Base-by-base conservation (phyloP, 2,113 vertebrate genomes). In the Poeciliopsis occidentalis region DNA sequence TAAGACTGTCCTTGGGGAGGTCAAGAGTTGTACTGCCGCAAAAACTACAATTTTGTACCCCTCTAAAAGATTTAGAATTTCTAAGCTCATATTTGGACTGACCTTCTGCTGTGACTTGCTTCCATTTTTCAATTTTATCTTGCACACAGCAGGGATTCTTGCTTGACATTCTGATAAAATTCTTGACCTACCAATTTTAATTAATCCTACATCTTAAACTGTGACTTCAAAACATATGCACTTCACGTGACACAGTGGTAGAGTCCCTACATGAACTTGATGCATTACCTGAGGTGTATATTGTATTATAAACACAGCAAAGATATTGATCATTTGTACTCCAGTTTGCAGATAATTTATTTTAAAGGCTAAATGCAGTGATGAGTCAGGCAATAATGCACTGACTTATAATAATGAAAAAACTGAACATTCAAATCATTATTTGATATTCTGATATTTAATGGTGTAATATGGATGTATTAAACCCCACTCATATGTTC, bases 21-120 rank as follows among this genome's bases (percentile, higher is more conserved):
- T 17, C 29, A 78, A 76, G 83, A 76, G 69, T 74, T 64, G 51
- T 72, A 74, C 73, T 80, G 87, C 92, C 82, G 72, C 0, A 27
- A 37, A 76, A 47, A 87, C 69, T 87, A 75, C 66, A 61, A 86
- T 54, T 65, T 81, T 76, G 31, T 71, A 60, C 57, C 61, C 39
- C 66, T 76, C 22, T 83, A 77, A 88, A 77, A 85, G 60, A 62
- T 67, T 88, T 83, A 85, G 32, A 73, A 67, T 60, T 89, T 82
- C 76, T 65, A 77, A 82, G 68, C 57, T 64, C 54, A 29, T 73
- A 76, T 82, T 86, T 66, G 62, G 78, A 64, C 31, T 71, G 71
- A 78, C 74, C 73, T 82, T 60, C 73, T 76, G 32, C 57, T 73
- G 71, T 63, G 57, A 31, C 8, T 64, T 60, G 69, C 37, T 78